Evolutionary conservation across 2,797 vertebrate genomes (phyloP), one percentile per base, ranked within the genome.

Genomic region (Schizopygopsis malacanthus): DNA sequence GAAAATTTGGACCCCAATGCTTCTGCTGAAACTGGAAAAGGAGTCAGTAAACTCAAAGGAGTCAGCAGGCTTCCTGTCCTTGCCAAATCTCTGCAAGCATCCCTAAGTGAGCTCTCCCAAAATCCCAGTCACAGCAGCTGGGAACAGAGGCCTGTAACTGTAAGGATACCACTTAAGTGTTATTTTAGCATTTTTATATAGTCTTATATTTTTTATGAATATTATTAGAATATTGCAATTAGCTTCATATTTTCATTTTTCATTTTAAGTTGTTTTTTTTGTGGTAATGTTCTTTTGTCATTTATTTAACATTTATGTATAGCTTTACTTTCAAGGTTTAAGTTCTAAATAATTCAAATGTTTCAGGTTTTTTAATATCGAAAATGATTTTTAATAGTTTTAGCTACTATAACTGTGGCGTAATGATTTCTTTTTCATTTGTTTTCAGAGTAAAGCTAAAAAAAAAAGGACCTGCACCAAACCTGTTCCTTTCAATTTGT

Each of bases 31-130:
- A 41, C n/a, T 25, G 69, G 22, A 79, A 94, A 90, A 65, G 79
- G 88, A 20, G 78, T 84, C 47, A 79, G 59, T 63, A 91, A 81
- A 75, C 69, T 87, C 15, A 79, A 43, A 41, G 90, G 87, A 70
- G 81, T 92, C 13, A 96, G 95, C 87, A 90, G 93, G 13, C 93
- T 96, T 81, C 96, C 96, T 0, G 94, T 96, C 16, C 94, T 94
- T 0, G 91, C 93, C 25, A 96, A 94, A 89, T 91, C 93, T 25
- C 83, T 93, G 59, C 87, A 15, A 69, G 91, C 92, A 61, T 85
- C 90, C 41, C 84, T 89, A 5, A 90, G 69, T 0, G 89, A 92
- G 82, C 91, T 94, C 65, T 69, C 84, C 79, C 89, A 91, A 18
- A 89, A 52, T 70, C 59, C 69, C 39, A 81, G 89, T 18, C 89